A percentile compares a stretch with the other conserved stretches of the same genome.
Evolutionary conservation across 2,113 vertebrate genomes (phyloP).

Genomic region (Cynopterus brachyotis): DNA sequence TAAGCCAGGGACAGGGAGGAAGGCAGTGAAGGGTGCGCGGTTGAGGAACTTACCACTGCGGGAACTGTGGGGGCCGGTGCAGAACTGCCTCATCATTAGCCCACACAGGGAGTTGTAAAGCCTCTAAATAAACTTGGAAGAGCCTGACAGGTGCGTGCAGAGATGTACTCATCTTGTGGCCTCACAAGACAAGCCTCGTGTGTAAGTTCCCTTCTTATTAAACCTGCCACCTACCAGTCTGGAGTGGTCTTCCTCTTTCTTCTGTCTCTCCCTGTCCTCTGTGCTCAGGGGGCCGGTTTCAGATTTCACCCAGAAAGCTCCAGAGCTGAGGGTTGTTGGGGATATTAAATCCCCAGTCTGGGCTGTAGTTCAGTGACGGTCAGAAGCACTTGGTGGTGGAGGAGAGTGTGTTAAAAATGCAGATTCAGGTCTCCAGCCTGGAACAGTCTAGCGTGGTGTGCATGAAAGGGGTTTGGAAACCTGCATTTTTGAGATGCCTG

Average conservation of each 20-base stretch:
- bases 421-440: background rate
- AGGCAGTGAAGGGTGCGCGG: too few species aligned
- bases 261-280: too few species aligned
- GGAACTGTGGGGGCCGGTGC: background rate
- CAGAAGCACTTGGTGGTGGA: background rate
- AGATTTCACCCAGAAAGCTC: background rate
- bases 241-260: too few species aligned
- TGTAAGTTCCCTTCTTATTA: background rate
- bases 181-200: fast-evolving
- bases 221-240: background rate
- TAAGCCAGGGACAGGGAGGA: background rate
- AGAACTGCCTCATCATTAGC: background rate
- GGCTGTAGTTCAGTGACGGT: background rate
- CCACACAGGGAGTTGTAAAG: background rate
- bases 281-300: background rate
- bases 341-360: background rate
- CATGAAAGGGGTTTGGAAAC: background rate
- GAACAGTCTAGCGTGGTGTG: background rate
- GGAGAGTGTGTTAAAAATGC: background rate
- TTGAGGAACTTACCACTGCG: background rate
- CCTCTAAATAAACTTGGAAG: background rate
- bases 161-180: too few species aligned
- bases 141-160: background rate
- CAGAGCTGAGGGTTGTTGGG: background rate
- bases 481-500: background rate